Evolutionary conservation across 2,113 vertebrate genomes (phyloP).

Genomic region (Menura novaehollandiae): DNA sequence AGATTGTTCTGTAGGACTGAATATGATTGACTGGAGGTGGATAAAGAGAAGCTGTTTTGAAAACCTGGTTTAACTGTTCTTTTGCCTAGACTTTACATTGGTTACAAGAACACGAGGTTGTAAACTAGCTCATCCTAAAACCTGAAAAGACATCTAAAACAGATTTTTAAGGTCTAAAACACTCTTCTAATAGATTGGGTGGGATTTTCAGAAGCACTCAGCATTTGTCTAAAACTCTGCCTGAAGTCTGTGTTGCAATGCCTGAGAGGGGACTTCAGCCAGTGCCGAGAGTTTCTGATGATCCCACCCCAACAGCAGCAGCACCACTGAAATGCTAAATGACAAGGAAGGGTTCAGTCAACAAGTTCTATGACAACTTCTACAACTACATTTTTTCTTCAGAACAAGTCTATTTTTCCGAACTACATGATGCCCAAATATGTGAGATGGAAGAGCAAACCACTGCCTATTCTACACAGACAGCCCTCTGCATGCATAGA

Average conservation of each 20-base stretch:
- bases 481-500: slow-evolving; percentile 41
- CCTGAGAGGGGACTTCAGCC: slow-evolving; percentile 31
- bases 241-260: slow-evolving; percentile 13
- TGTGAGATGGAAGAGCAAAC: background rate
- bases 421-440: background rate
- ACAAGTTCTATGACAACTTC: background rate
- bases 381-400: slow-evolving; percentile 28
- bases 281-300: background rate
- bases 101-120: background rate
- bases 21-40: background rate
- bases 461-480: slow-evolving; percentile 14
- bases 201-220: slow-evolving; percentile 19
- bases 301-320: slow-evolving; percentile 35
- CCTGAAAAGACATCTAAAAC: background rate
- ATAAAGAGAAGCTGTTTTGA: background rate
- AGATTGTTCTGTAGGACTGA: background rate
- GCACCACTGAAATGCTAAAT: slow-evolving; percentile 42
- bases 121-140: slow-evolving; percentile 21
- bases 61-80: background rate
- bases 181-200: background rate
- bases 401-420: background rate
- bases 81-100: background rate
- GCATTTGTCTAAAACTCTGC: background rate
- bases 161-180: background rate
- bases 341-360: slow-evolving; percentile 5